Evolutionary conservation across 2,797 vertebrate species (phyloP).

Genomic region (Rhinophrynus dorsalis): DNA sequence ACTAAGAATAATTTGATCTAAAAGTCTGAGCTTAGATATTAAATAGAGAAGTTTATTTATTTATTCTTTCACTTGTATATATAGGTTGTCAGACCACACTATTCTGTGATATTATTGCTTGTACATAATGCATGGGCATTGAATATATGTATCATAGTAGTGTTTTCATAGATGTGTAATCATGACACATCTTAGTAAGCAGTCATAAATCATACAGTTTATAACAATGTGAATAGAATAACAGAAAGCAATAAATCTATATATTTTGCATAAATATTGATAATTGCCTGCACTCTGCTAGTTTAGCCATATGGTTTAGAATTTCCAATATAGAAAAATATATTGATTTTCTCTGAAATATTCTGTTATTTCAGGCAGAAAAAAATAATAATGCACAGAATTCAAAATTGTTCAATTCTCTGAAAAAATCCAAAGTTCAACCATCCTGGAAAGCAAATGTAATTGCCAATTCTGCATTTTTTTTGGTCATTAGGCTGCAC

Average conservation of each 20-base stretch:
- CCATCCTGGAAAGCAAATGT: conserved; percentile 1
- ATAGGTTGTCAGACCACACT: too few relatives aligned
- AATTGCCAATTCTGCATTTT: conserved; percentile 1
- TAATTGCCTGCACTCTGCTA: rapidly evolving
- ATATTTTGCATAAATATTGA: background rate
- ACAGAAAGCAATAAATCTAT: background rate
- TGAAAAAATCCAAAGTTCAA: background rate
- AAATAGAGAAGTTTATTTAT: too few relatives aligned
- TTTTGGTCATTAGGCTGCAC: conserved; percentile 4
- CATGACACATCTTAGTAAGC: background rate
- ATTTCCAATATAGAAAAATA: background rate
- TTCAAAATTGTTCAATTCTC: background rate
- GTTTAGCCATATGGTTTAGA: background rate
- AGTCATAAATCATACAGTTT: background rate
- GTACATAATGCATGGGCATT: background rate
- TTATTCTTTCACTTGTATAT: too few relatives aligned
- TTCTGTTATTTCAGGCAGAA: background rate
- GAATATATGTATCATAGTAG: background rate
- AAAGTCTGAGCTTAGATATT: too few relatives aligned
- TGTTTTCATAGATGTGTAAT: conserved; percentile 10
- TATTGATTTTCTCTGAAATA: background rate
- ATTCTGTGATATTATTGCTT: too few relatives aligned
- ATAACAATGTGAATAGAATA: rapidly evolving
- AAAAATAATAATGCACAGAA: background rate
- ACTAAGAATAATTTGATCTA: too few relatives aligned